Evolutionary conservation across 2,113 vertebrate genomes (phyloP), one percentile per base, ranked within the genome.

Genomic region (Alligator mississippiensis): DNA sequence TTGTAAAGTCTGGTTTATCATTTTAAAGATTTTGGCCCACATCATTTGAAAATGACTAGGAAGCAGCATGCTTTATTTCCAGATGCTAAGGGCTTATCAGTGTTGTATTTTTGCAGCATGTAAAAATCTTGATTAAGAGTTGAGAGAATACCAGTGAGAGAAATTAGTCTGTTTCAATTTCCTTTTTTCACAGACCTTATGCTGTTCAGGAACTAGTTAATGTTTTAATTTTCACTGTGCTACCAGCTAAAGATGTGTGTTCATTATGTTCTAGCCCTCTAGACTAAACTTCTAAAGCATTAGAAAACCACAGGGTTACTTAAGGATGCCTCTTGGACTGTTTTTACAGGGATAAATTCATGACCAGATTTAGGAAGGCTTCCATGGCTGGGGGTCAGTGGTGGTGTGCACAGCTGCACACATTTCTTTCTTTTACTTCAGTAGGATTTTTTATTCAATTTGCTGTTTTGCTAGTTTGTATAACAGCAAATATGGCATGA

Each of bases 181-280:
- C 68, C 12, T 54, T 75, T 74, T 38, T 66, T 68, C 17, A 54
- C 63, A 77, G 24, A 38, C 21, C 55, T 82, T 68, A n/a, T 57
- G 77, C 54, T 64, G 24, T 90, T 89, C 34, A 89, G 27, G 77
- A 92, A 77, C 30, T 21, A 76, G 62, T 55, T 84, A 91, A 87
- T 72, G 30, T 85, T 93, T 75, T 90, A 78, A 58, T 94, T 70
- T 77, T 70, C 34, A 59, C 34, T 15, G 11, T 80, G 47, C 47
- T 77, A 80, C 62, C 59, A 91, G 58, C 57, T 80, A 94, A 75
- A 64, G 85, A 93, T 78, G 78, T 6, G n/a, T 82, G 82, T 76
- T 77, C 57, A 88, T 88, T 87, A 86, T 68, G 27, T 88, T 90
- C 47, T 22, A 82, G 54, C 55, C 66, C 64, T 86, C 55, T 58